A percentile compares a stretch with the other conserved stretches of the same genome.
phyloP scores from a whole-genome alignment of 1,140 invertebrate species.

The Harpegnathos saltator region DNA sequence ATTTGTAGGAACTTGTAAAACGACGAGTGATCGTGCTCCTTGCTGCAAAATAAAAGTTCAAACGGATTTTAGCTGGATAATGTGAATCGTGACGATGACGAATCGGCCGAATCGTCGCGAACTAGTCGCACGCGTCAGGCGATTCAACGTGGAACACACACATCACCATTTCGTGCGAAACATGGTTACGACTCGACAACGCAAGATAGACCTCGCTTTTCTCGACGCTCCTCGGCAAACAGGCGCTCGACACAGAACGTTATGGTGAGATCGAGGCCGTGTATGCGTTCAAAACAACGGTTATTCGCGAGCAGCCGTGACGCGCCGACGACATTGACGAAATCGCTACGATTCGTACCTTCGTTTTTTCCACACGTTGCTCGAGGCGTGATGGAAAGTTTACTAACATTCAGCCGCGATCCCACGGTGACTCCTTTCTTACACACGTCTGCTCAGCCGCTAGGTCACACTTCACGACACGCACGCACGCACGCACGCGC shows the following conservation, averaged over 20 bases:
- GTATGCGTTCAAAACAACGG: conserved; percentile 33
- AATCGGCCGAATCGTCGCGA: background rate
- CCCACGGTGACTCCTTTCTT: conserved; percentile 68
- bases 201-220: background rate
- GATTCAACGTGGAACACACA: conserved; percentile 28
- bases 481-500: conserved; percentile 63
- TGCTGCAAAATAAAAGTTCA: conserved; percentile 78
- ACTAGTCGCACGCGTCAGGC: background rate
- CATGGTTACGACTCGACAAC: conserved; percentile 74
- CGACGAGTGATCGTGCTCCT: conserved; percentile 84
- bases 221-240: conserved; percentile 10
- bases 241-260: conserved; percentile 55
- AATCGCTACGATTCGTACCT: background rate
- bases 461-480: conserved; percentile 54
- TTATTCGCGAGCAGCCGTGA: background rate
- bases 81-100: background rate
- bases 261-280: conserved; percentile 47
- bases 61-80: background rate
- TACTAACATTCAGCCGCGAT: conserved; percentile 66
- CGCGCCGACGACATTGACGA: background rate
- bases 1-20: conserved; percentile 84
- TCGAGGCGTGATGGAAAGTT: background rate
- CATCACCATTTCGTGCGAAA: conserved; percentile 84
- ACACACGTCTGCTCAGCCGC: conserved; percentile 52
- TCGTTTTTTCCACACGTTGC: conserved; percentile 58